Base-by-base conservation (phyloP, 2,797 vertebrate genomes). In the Champsocephalus gunnari region DNA sequence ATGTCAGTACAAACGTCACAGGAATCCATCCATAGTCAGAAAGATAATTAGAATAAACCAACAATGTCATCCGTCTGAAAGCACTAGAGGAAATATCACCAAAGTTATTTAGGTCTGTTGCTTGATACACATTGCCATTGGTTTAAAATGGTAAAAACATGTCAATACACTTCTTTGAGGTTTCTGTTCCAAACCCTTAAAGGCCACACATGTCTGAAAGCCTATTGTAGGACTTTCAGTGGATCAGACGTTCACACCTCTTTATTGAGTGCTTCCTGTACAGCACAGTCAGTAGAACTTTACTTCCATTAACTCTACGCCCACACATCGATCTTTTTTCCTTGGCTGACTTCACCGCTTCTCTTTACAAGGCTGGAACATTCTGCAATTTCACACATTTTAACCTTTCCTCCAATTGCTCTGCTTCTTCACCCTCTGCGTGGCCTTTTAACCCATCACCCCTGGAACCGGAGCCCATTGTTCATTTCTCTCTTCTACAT, bases 271-370 rank as follows among this genome's bases (percentile, higher is more conserved):
- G 6, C 5, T n/a, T 63, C n/a, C 55, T 9, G 0, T 48, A 19
- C 21, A 66, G 12, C 10, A 47, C 19, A 43, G 41, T 60, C 28
- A 41, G n/a, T 5, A 14, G 5, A 61, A 11, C 59, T 66, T 68
- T 7, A 51, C 24, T 43, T 66, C 53, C 51, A 70, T 67, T 69
- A 74, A 4, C 57, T 38, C 24, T 28, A 28, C 24, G 24, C 63
- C 73, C 67, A 75, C 76, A 58, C 59, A 43, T n/a, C 44, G 12
- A 50, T 58, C n/a, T n/a, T 48, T 48, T 56, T 43, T 28, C 17
- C 57, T 43, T 6, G 41, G 34, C 61, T 51, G 54, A 61, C 58
- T 63, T 66, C 71, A 21, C 38, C 17, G 21, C 58, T 66, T 16
- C 43, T 44, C 53, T 38, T 10, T 12, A 45, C 32, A 45, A 19